A percentile compares a stretch with the other conserved stretches of the same genome.
phyloP scores from a whole-genome alignment of 1,140 invertebrate genomes.

The Heliconius congener region DNA sequence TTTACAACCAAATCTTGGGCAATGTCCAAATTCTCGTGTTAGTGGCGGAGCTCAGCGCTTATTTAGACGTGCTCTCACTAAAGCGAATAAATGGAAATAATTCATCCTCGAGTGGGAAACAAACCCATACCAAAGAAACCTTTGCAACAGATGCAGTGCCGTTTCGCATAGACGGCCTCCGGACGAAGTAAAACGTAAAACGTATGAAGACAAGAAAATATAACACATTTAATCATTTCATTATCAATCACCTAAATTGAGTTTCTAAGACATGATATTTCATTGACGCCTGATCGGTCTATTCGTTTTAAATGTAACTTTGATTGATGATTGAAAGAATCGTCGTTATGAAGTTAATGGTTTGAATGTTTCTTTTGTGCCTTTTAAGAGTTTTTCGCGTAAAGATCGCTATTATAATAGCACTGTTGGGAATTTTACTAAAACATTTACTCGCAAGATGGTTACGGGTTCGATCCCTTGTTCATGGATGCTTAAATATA shows the following conservation, averaged over 20 bases:
- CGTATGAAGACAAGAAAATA: too few relatives aligned
- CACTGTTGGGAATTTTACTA: not conserved
- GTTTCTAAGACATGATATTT: not conserved
- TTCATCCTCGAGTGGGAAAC: not conserved
- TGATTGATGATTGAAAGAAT: slow-evolving; percentile 42
- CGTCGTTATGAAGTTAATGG: slow-evolving; percentile 36
- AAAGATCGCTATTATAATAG: not conserved
- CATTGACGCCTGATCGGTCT: slow-evolving; percentile 12
- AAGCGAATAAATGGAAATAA: too few relatives aligned
- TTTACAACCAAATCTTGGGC: too few relatives aligned
- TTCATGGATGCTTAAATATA: too few relatives aligned
- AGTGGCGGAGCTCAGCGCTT: too few relatives aligned
- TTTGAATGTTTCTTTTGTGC: not conserved
- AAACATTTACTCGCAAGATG: too few relatives aligned
- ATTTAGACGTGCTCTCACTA: too few relatives aligned
- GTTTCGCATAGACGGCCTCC: not conserved
- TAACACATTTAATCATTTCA: not conserved
- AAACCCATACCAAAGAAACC: not conserved
- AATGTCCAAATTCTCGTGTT: too few relatives aligned
- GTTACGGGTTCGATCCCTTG: not conserved
- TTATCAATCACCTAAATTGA: slow-evolving; percentile 1
- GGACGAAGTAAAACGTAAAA: too few relatives aligned
- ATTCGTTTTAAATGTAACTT: slow-evolving; percentile 10
- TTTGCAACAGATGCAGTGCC: not conserved
- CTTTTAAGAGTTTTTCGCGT: not conserved